These are phyloP conservation scores for Esox niger DNA, from an alignment of 2,113 vertebrate genomes.

Conservation along the genomic window DNA sequence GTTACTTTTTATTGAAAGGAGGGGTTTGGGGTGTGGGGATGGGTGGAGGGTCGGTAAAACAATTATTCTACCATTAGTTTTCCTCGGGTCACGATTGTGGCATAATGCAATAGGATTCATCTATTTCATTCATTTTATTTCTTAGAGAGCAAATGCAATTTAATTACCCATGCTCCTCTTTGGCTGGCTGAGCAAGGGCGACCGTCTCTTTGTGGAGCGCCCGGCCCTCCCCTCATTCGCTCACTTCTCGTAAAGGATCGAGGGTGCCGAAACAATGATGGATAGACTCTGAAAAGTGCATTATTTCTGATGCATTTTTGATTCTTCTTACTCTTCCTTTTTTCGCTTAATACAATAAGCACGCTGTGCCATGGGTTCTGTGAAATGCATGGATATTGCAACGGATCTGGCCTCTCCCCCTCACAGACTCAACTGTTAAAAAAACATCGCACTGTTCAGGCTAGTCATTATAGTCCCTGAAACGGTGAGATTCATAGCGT, in stretches of 20 bases:
- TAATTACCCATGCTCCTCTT: slow-evolving; percentile 70
- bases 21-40: slow-evolving; percentile 24
- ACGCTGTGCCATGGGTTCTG: slow-evolving; percentile 66
- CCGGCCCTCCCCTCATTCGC: slow-evolving; percentile 48
- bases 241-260: slow-evolving; percentile 73
- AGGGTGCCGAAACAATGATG: slow-evolving; percentile 77
- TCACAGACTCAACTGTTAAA: slow-evolving; percentile 29
- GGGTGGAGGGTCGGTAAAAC: slow-evolving; percentile 63
- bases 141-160: slow-evolving; percentile 73
- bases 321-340: slow-evolving; percentile 71
- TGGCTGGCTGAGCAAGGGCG: slow-evolving; percentile 59
- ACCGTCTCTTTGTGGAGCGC: slow-evolving; percentile 37
- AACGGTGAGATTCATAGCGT: slow-evolving; percentile 49
- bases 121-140: slow-evolving; percentile 73
- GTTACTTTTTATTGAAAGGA: slow-evolving; percentile 17
- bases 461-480: slow-evolving; percentile 60
- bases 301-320: slow-evolving; percentile 76
- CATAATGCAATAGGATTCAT: slow-evolving; percentile 72
- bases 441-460: slow-evolving; percentile 2
- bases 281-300: slow-evolving; percentile 79
- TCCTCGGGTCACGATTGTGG: slow-evolving; percentile 68
- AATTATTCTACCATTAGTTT: slow-evolving; percentile 73
- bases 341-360: slow-evolving; percentile 72
- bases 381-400: slow-evolving; percentile 72
- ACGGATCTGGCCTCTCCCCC: slow-evolving; percentile 62